phyloP scores from a whole-genome alignment of 2,888 invertebrate genomes.

The Meiosimyza decipiens region DNA sequence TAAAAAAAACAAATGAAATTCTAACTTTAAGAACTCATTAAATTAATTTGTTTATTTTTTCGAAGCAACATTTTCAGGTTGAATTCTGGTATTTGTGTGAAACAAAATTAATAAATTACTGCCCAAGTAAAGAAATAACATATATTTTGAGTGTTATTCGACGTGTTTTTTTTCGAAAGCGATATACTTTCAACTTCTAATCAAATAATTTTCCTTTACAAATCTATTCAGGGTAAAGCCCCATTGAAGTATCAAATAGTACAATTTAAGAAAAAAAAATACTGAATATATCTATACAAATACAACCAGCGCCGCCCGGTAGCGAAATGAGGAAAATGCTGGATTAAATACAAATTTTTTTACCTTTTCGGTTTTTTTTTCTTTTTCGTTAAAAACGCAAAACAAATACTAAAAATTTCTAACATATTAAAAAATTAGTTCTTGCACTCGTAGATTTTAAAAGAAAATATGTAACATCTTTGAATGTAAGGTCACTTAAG shows the following conservation, averaged over 20 bases:
- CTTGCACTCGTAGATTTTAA: too few species aligned
- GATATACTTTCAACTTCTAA: too few species aligned
- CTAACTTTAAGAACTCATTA: neutral
- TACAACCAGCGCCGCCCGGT: conserved; percentile 45
- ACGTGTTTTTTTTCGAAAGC: too few species aligned
- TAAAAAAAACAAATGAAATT: neutral
- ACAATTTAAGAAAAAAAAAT: too few species aligned
- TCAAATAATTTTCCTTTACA: too few species aligned
- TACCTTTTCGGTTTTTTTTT: neutral
- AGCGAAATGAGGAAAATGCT: conserved; percentile 65
- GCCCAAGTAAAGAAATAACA: too few species aligned
- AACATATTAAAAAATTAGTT: too few species aligned
- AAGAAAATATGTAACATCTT: neutral
- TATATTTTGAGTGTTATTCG: too few species aligned
- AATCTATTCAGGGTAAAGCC: too few species aligned
- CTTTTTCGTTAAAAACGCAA: neutral
- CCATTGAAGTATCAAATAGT: too few species aligned
- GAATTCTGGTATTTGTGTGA: neutral
- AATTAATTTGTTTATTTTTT: neutral
- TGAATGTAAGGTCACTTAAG: too few species aligned
- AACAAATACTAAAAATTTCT: neutral
- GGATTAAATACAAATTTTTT: conserved; percentile 48
- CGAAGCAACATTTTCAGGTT: conserved; percentile 22
- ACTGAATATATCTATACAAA: too few species aligned
- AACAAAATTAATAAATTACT: neutral